These are phyloP conservation scores for Drosophila flavopinicola DNA, from an alignment of 2,888 invertebrate genomes.

Conservation along the genomic window DNA sequence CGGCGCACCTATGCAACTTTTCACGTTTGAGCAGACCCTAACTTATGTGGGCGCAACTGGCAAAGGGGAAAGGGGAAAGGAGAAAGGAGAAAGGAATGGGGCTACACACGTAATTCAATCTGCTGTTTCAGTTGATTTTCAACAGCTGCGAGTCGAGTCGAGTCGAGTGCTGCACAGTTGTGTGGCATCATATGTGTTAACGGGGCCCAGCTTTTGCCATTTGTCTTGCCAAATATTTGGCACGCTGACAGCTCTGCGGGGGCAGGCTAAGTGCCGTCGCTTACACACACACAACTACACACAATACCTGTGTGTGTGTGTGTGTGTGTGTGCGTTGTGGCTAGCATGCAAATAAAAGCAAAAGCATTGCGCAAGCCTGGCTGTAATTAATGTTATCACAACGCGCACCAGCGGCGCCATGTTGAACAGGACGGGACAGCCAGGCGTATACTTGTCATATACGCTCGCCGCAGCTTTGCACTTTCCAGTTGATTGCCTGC, in stretches of 20 bases:
- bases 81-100: neutral
- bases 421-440: neutral
- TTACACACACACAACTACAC: slow-evolving; percentile 3
- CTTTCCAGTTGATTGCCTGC: slow-evolving; percentile 46
- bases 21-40: slow-evolving; percentile 41
- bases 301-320: neutral
- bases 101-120: slow-evolving; percentile 65
- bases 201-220: slow-evolving; percentile 48
- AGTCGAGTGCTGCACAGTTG: slow-evolving; percentile 31
- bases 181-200: slow-evolving; percentile 72
- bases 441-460: neutral
- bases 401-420: too few species aligned
- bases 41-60: slow-evolving; percentile 7
- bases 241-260: slow-evolving; percentile 36
- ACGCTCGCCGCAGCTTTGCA: slow-evolving; percentile 9
- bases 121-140: slow-evolving; percentile 67
- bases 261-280: slow-evolving; percentile 19
- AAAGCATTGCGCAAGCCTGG: slow-evolving; percentile 21
- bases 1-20: slow-evolving; percentile 71
- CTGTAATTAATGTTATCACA: slow-evolving; percentile 59
- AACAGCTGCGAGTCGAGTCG: slow-evolving; percentile 51
- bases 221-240: slow-evolving; percentile 51
- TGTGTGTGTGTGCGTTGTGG: slow-evolving; percentile 21
- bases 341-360: slow-evolving; percentile 45
- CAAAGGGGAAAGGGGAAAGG: accelerated